These are phyloP conservation scores for Tetragnatha montana DNA, from an alignment of 2,888 invertebrate species.

Conservation along the genomic window DNA sequence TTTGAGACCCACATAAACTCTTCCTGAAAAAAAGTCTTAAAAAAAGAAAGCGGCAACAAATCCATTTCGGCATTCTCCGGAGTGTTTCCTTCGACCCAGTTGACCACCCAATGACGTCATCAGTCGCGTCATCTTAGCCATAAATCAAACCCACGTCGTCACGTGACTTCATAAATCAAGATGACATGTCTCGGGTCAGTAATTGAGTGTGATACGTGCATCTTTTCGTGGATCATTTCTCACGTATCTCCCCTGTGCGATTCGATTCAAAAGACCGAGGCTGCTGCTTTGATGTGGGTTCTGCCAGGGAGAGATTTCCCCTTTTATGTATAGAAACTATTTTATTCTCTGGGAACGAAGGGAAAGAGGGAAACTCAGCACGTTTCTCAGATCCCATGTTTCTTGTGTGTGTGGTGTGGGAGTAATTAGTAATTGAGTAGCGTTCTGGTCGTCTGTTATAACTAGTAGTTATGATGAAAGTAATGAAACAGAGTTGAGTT, in stretches of 20 bases:
- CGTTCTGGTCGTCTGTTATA: no score
- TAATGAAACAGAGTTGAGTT: no score
- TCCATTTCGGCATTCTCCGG: constrained; percentile 11
- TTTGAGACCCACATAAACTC: background rate
- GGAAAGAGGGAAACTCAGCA: no score
- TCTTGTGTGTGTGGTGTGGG: no score
- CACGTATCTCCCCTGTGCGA: background rate
- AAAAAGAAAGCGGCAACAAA: background rate
- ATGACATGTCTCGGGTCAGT: constrained; percentile 40
- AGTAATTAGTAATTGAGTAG: no score
- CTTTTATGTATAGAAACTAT: no score
- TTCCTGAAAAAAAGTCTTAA: background rate
- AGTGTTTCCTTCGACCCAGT: constrained; percentile 19
- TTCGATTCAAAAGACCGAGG: background rate
- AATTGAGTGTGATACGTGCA: background rate
- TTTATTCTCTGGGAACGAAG: no score
- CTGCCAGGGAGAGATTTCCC: no score
- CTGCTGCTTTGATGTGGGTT: no score
- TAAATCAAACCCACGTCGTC: constrained; percentile 43
- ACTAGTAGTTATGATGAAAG: no score
- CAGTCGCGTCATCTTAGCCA: constrained; percentile 30
- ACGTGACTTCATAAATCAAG: constrained; percentile 56
- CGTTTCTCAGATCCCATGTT: no score
- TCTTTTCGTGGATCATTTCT: background rate
- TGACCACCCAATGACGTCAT: constrained; percentile 41